Evolutionary conservation across 2,888 invertebrate genomes (phyloP), one percentile per base, ranked within the genome.

Genomic region (Rhagonycha lutea): DNA sequence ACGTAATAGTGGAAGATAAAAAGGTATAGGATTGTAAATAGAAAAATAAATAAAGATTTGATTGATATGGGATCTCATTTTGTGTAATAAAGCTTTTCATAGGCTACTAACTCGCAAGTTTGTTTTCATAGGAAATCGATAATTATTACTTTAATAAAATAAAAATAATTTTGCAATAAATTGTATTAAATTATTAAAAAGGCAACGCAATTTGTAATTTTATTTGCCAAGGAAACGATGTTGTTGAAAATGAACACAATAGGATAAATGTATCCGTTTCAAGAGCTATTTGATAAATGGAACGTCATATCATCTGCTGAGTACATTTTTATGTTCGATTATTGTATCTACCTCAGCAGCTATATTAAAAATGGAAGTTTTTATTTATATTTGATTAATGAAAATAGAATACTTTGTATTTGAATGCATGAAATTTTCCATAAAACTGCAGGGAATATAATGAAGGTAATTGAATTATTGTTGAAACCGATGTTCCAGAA

Each of bases 251-350:
- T 73, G 63, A 73, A 69, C 68, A 68, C 73, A 69, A 69, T 73
- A 68, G 23, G 71, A 71, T 72, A 72, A 72, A 68, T 72, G 72
- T 68, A 72, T 72, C 68, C 72, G 72, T 72, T 72, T 67, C 72
- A 72, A 18, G 60, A 61, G 68, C 26, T 68, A 24, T 26, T 68
- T 72, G 72, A 72, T 72, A 72, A 72, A 72, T 72, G 72, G 68
- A 62, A 67, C 72, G 72, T 72, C 68, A 72, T 67, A 72, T 72
- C 61, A 72, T 72, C 68, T 68, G 61, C 68, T 24, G 14, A 60
- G 23, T 72, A 61, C 60, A 72, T 72, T 72, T 68, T 72, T 72
- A 65, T 65, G 29, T 63, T 65, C 29, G 63, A 67, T 65, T 67
- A 29, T 72, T 65, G 60, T 67, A 72, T 67, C 65, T 28, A 62